Conservation (phyloP, 2,888 invertebrate species). For the Drosophila meridiana region DNA sequence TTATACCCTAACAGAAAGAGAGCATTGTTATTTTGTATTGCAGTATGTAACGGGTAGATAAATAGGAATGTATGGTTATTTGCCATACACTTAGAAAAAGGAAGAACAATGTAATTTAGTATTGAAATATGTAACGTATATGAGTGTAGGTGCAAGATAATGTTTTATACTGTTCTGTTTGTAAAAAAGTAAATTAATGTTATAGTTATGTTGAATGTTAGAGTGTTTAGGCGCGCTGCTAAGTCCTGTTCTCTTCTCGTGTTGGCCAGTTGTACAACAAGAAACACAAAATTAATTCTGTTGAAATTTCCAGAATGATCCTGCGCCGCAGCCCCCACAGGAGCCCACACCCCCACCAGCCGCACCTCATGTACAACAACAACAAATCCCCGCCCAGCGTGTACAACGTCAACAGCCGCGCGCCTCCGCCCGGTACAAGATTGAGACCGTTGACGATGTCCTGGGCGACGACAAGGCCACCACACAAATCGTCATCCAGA, state of each 20-base stretch:
- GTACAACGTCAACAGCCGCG: constrained; percentile 83
- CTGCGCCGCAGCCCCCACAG: constrained; percentile 88
- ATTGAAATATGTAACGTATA: too few relatives aligned
- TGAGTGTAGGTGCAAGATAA: too few relatives aligned
- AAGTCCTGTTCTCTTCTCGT: not conserved
- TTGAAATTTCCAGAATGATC: constrained; percentile 86
- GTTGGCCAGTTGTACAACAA: not conserved
- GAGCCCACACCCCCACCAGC: constrained; percentile 87
- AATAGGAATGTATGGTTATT: not conserved
- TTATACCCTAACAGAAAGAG: constrained; percentile 3
- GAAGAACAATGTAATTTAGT: not conserved
- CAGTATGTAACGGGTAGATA: not conserved
- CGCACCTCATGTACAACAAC: constrained; percentile 81
- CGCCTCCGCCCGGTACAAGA: constrained; percentile 86
- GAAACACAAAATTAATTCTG: not conserved
- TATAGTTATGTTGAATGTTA: not conserved
- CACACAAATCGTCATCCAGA: constrained; percentile 86
- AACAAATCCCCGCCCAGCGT: constrained; percentile 81
- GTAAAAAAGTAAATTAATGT: too few relatives aligned
- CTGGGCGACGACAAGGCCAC: constrained; percentile 86
- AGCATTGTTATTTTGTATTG: not conserved
- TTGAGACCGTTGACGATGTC: constrained; percentile 88
- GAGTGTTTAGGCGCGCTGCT: not conserved
- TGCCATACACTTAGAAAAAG: not conserved
- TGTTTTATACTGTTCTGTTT: too few relatives aligned